These are phyloP conservation scores for Cyclura pinguis DNA, from an alignment of 2,797 vertebrate species.

Conservation along the genomic window DNA sequence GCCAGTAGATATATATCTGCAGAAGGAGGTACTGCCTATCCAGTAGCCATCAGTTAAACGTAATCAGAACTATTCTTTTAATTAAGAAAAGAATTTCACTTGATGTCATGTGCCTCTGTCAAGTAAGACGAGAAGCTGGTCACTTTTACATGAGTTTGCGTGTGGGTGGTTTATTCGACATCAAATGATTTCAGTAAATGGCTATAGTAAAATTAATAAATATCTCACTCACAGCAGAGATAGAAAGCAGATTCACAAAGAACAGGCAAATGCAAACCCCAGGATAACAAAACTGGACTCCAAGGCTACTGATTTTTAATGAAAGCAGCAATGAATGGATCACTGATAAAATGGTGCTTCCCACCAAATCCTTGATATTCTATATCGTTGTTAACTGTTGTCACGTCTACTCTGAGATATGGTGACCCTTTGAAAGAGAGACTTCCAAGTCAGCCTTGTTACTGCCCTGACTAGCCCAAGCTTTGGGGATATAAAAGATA, in stretches of 20 bases:
- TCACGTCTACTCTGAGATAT: no score
- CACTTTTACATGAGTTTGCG: not conserved
- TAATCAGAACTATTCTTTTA: constrained; percentile 11
- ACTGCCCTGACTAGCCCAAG: no score
- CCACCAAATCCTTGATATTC: no score
- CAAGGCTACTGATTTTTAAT: constrained; percentile 16
- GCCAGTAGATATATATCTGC: constrained; percentile 23
- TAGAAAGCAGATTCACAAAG: constrained; percentile 29
- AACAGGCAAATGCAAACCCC: not conserved
- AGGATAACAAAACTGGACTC: not conserved
- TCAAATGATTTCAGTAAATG: no score
- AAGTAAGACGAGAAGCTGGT: constrained; percentile 14
- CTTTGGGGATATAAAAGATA: no score
- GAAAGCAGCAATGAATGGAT: not conserved
- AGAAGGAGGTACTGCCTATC: not conserved
- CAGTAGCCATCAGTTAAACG: not conserved
- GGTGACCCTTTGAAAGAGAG: no score
- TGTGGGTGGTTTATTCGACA: constrained; percentile 38
- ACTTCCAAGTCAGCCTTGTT: no score
- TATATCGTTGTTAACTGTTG: no score
- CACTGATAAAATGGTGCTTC: not conserved
- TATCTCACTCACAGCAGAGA: constrained; percentile 48
- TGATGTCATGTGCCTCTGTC: not conserved
- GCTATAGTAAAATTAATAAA: no score
- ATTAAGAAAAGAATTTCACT: constrained; percentile 9